phyloP scores from a whole-genome alignment of 2,797 vertebrate species.

The Falco concolor region DNA sequence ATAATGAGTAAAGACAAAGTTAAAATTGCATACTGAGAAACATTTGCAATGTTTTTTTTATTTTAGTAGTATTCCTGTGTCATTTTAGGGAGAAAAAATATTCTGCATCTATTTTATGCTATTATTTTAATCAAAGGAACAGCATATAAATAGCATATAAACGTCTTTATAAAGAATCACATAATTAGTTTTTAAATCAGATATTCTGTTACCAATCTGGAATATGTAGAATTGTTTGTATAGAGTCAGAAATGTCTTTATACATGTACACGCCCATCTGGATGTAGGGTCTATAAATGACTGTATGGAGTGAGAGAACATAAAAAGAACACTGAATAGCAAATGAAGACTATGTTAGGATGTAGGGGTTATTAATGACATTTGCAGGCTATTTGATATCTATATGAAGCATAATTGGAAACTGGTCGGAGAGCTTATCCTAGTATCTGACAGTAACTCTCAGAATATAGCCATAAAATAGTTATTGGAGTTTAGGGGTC shows the following conservation, averaged over 20 bases:
- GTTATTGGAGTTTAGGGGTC: not conserved
- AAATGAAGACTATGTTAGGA: not conserved
- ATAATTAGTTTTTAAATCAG: not conserved
- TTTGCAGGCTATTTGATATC: not conserved
- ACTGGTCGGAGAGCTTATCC: not conserved
- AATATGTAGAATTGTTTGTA: not conserved
- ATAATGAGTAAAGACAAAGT: not conserved
- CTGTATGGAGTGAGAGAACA: not conserved
- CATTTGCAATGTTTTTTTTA: not conserved
- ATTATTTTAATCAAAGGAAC: not conserved
- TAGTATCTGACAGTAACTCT: not conserved
- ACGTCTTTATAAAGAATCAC: not conserved
- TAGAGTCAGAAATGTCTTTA: not conserved
- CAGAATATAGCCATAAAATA: not conserved
- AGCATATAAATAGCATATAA: not conserved
- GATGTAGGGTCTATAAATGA: not conserved
- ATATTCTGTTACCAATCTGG: not conserved
- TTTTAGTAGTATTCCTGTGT: not conserved
- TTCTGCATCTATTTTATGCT: not conserved
- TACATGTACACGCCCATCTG: not conserved
- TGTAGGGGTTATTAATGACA: not conserved
- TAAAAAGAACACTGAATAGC: not conserved
- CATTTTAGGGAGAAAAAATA: not conserved
- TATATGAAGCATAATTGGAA: not conserved
- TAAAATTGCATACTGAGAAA: not conserved